Conservation (phyloP, 2,113 vertebrate species). For the Poeciliopsis occidentalis region DNA sequence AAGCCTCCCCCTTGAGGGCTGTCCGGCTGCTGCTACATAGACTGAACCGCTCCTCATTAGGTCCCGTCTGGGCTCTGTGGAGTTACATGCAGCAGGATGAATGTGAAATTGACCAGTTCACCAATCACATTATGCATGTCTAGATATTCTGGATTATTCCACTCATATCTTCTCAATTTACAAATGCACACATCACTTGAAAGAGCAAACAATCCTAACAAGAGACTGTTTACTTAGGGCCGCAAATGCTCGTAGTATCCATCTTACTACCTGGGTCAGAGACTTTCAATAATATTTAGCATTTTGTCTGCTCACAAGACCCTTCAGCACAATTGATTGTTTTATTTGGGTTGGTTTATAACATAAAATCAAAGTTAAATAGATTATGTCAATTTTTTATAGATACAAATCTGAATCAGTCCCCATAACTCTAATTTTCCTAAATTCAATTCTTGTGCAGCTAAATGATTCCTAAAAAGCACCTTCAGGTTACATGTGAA, state of each 20-base stretch:
- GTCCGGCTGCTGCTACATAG: conserved; percentile 29
- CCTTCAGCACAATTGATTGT: not conserved
- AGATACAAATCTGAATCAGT: not conserved
- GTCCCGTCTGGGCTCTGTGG: conserved; percentile 44
- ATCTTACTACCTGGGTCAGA: not conserved
- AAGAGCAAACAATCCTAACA: conserved; percentile 1
- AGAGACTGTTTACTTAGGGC: conserved; percentile 1
- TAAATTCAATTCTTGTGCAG: not conserved
- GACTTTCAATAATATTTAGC: not conserved
- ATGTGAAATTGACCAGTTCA: conserved; percentile 6
- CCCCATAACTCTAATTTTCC: not conserved
- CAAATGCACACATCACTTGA: conserved; percentile 6
- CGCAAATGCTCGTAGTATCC: not conserved
- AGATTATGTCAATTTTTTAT: not conserved
- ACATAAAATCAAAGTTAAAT: not conserved
- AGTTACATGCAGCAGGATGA: conserved; percentile 18
- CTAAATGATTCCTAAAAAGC: not conserved
- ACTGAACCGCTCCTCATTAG: conserved; percentile 44
- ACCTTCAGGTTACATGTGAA: not conserved
- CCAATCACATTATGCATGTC: conserved; percentile 8
- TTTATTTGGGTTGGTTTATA: not conserved
- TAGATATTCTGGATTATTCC: conserved; percentile 33
- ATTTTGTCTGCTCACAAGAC: not conserved
- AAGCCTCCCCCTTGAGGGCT: conserved; percentile 50
- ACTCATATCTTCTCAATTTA: conserved; percentile 2